These are phyloP conservation scores for Cepphus grylle DNA, from an alignment of 2,113 vertebrate species.

Conservation along the genomic window DNA sequence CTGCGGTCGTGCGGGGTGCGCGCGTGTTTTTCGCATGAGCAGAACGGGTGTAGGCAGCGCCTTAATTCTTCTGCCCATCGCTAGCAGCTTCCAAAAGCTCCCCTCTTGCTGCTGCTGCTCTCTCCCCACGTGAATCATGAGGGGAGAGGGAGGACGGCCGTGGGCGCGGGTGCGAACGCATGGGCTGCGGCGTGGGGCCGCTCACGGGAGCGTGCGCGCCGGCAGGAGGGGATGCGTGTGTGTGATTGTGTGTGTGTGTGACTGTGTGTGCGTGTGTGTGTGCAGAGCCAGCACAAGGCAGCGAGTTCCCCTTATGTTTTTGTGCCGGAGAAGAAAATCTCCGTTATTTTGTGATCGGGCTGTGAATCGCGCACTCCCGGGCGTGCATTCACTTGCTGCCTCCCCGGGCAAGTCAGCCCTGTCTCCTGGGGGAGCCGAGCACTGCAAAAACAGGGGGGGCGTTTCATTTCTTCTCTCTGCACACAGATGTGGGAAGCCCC, in stretches of 20 bases:
- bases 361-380: rapidly evolving
- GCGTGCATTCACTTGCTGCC: background rate
- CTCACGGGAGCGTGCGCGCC: background rate
- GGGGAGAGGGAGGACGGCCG: background rate
- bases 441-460: rapidly evolving
- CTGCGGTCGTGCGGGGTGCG: rapidly evolving
- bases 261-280: background rate
- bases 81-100: background rate
- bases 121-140: background rate
- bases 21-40: background rate
- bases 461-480: rapidly evolving
- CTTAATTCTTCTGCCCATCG: background rate
- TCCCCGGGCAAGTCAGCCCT: rapidly evolving
- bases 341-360: rapidly evolving
- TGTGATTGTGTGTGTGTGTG: no score
- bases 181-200: background rate
- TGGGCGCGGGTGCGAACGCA: background rate
- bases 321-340: background rate
- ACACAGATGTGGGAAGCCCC: background rate
- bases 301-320: background rate
- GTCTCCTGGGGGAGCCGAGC: rapidly evolving
- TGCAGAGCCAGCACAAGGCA: background rate
- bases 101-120: background rate
- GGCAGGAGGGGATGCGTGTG: background rate
- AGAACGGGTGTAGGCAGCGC: background rate